Base-by-base conservation (phyloP, 2,888 invertebrate species). In the Actias luna region DNA sequence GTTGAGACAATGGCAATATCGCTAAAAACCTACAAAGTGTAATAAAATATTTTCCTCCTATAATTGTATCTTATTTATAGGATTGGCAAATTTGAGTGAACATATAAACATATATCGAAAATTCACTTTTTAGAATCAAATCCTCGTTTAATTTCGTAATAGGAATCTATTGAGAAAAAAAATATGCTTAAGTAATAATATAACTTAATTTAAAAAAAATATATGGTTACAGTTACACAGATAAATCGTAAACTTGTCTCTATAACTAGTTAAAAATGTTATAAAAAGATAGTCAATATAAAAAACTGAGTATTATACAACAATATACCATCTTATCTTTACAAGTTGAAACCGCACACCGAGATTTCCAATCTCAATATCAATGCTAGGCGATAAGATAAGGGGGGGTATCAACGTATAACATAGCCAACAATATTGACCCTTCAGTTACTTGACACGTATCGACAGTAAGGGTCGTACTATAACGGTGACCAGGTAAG, bases 381-480 rank as follows among this genome's bases (percentile, higher is more conserved):
- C 89, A 87, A 84, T 84, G 83, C 84, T 85, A 83, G 76, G 75
- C 80, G 89, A 91, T 90, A 88, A 92, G 89, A 92, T 91, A 90
- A 87, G 76, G 69, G 76, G 69, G 67, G 73, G 77, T 76, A 79
- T 82, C 77, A 71, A 76, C 70, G 73, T 72, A 67, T 68, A 59
- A 61, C 63, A 5, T 62, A 72, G 67, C 88, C 84, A 84, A 61
- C 46, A 18, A 36, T 39, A 46, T 59, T 76, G 83, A 79, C 39
- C 82, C 66, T 39, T 25, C 36, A 18, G 10, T 42, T 12, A 22
- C n/a, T 33, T 14, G 14, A 29, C 35, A 18, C 8, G 14, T 52
- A 35, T 55, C 29, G 29, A 27, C 3, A 35, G 52, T 29, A 63
- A 8, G 64, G 83, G 31, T 80, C 81, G 68, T 59, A 29, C n/a